These are phyloP conservation scores for Menura novaehollandiae DNA, from an alignment of 2,113 vertebrate species.

Conservation along the genomic window DNA sequence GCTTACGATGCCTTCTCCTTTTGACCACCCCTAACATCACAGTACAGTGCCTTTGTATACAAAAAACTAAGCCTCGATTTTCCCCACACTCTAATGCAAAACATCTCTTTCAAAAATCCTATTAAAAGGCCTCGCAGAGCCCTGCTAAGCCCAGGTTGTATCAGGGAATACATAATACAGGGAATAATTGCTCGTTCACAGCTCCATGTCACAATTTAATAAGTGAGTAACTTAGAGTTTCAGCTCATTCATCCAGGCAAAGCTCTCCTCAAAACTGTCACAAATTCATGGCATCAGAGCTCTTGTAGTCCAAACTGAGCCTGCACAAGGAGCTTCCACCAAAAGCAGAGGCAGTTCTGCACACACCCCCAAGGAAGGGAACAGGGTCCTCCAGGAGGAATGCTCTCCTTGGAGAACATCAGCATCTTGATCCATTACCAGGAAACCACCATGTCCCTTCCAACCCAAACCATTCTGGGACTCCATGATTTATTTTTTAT, in stretches of 20 bases:
- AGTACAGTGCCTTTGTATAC: background rate
- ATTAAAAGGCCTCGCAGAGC: background rate
- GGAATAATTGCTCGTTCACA: background rate
- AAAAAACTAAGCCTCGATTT: background rate
- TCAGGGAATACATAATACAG: too few relatives aligned
- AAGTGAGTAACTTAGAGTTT: background rate
- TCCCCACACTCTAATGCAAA: background rate
- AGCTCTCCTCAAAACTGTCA: background rate
- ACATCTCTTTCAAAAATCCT: background rate
- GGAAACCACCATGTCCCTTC: background rate
- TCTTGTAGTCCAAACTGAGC: background rate
- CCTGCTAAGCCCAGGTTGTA: background rate
- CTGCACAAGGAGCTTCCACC: background rate
- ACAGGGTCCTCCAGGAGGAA: fast-evolving
- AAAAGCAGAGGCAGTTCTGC: background rate
- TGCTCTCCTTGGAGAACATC: background rate
- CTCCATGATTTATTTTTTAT: background rate
- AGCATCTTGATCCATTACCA: background rate
- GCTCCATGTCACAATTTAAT: background rate
- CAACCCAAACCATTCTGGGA: background rate
- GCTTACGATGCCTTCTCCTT: background rate
- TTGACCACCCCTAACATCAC: too few relatives aligned
- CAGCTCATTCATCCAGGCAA: background rate
- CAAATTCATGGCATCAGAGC: background rate
- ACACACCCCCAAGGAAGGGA: fast-evolving